Evolutionary conservation across 1,140 invertebrate species (phyloP).

Genomic region (Papilio glaucus): DNA sequence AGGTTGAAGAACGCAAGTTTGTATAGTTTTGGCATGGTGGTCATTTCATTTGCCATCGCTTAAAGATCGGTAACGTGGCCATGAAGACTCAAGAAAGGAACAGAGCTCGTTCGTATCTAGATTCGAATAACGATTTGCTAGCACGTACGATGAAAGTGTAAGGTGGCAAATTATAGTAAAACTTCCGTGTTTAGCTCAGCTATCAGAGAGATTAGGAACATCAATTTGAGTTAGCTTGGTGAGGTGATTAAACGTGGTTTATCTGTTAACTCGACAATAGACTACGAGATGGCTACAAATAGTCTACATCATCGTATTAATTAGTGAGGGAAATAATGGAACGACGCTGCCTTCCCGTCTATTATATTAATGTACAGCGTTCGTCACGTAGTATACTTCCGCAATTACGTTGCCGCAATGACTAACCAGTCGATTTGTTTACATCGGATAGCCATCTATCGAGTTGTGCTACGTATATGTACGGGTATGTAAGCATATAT

Average conservation of each 20-base stretch:
- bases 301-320: not conserved
- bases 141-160: not conserved
- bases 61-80: too few relatives aligned
- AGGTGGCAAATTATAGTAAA: not conserved
- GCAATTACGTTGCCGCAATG: constrained; percentile 35
- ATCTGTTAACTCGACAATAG: not conserved
- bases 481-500: constrained; percentile 45
- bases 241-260: not conserved
- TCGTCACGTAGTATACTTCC: constrained; percentile 34
- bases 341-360: constrained; percentile 13
- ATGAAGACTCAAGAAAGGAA: too few relatives aligned
- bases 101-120: not conserved
- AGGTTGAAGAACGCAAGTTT: too few relatives aligned
- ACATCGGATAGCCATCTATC: constrained; percentile 34
- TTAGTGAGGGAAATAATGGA: constrained; percentile 13
- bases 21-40: too few relatives aligned
- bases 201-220: not conserved
- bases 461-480: constrained; percentile 19
- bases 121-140: not conserved
- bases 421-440: constrained; percentile 36
- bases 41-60: too few relatives aligned
- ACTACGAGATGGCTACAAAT: not conserved
- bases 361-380: constrained; percentile 28
- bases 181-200: not conserved
- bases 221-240: not conserved